A percentile compares a stretch with the other conserved stretches of the same genome.
Conservation (phyloP, 1,140 invertebrate species). For the Sminthurinus signatus region DNA sequence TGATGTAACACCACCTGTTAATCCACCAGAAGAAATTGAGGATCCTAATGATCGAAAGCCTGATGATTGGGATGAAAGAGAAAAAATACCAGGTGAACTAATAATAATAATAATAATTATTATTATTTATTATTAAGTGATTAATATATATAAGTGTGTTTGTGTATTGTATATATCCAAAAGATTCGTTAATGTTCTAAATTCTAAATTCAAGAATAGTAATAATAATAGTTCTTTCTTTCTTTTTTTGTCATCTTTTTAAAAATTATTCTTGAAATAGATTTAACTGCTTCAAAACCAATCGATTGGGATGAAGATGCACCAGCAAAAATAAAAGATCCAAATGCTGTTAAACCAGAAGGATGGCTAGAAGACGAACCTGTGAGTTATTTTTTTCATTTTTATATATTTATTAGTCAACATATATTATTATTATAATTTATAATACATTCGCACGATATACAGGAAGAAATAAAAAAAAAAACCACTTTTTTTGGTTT, state of each 20-base stretch:
- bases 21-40: slow-evolving; percentile 91
- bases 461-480: no score
- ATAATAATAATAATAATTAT: no score
- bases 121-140: no score
- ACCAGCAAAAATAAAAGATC: slow-evolving; percentile 80
- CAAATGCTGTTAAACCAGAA: slow-evolving; percentile 75
- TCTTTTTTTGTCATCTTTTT: no score
- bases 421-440: background rate
- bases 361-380: slow-evolving; percentile 94
- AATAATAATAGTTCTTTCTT: no score
- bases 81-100: slow-evolving; percentile 83
- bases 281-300: slow-evolving; percentile 78
- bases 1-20: slow-evolving; percentile 87
- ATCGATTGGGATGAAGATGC: slow-evolving; percentile 95
- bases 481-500: background rate
- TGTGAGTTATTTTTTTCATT: slow-evolving; percentile 47
- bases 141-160: no score
- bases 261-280: slow-evolving; percentile 43
- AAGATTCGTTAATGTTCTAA: no score
- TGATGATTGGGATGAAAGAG: slow-evolving; percentile 92
- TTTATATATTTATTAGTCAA: background rate
- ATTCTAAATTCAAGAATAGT: no score
- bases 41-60: slow-evolving; percentile 88
- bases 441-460: no score
- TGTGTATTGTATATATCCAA: no score